These are phyloP conservation scores for Lethenteron camtschaticum DNA, from an alignment of 2,113 vertebrate species.

Conservation along the genomic window DNA sequence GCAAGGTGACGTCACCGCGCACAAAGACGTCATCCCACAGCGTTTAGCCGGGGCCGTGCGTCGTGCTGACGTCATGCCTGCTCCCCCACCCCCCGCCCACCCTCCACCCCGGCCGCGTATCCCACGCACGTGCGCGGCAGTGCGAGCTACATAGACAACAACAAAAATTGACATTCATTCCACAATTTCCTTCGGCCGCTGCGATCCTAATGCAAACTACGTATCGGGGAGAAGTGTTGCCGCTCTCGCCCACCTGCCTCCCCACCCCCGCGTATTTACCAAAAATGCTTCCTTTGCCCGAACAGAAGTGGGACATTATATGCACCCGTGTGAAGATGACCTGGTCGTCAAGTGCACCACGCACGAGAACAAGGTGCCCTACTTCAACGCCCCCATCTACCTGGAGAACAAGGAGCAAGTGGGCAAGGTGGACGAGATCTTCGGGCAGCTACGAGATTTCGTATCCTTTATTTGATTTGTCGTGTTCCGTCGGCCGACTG, in stretches of 20 bases:
- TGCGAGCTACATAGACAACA: no score
- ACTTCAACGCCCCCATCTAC: constrained; percentile 88
- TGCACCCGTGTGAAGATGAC: constrained; percentile 94
- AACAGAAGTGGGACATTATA: constrained; percentile 60
- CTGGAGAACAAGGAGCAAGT: constrained; percentile 97
- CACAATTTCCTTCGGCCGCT: no score
- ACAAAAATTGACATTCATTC: no score
- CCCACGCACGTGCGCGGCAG: no score
- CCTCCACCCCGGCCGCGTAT: no score
- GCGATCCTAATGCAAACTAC: no score
- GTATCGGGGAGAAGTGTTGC: no score
- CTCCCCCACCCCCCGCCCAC: no score
- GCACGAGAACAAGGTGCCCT: constrained; percentile 81
- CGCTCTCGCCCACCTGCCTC: not conserved
- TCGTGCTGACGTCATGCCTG: no score
- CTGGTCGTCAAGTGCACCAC: constrained; percentile 75
- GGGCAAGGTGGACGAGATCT: constrained; percentile 95
- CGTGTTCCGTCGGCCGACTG: not conserved
- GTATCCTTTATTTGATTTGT: constrained; percentile 47
- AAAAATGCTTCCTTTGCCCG: not conserved
- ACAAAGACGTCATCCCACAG: no score
- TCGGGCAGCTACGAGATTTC: constrained; percentile 82
- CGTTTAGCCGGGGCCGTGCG: no score
- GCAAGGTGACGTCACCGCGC: no score
- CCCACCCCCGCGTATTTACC: not conserved